Percentiles rank a stretch among this genome's conserved stretches.
Evolutionary conservation across 2,797 vertebrate genomes (phyloP).

Genomic region (Diglossa cyanea): DNA sequence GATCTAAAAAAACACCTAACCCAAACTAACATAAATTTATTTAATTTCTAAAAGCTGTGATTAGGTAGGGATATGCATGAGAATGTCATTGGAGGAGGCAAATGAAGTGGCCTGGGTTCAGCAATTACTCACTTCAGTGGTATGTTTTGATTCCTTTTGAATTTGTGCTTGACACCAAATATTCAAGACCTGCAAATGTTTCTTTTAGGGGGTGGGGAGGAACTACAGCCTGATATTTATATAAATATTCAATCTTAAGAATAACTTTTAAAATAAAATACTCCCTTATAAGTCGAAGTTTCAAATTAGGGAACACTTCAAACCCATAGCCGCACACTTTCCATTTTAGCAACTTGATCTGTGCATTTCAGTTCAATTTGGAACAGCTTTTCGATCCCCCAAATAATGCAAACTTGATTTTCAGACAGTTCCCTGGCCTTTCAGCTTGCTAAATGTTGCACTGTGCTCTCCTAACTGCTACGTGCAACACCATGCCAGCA

Average conservation of each 20-base stretch:
- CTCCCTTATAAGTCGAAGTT: not conserved
- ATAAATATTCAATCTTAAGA: not conserved
- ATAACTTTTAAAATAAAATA: not conserved
- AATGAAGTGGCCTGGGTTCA: not conserved
- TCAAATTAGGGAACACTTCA: not conserved
- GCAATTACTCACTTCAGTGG: not conserved
- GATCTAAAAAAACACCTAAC: not conserved
- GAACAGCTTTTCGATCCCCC: not conserved
- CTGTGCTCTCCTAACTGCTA: not conserved
- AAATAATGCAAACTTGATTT: not conserved
- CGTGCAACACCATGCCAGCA: not conserved
- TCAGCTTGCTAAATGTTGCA: not conserved
- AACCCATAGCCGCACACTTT: not conserved
- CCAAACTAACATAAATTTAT: not conserved
- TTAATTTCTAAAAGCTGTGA: not conserved
- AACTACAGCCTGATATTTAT: not conserved
- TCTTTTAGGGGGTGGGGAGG: not conserved
- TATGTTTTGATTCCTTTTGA: not conserved
- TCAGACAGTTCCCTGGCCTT: constrained; percentile 1
- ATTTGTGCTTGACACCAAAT: not conserved
- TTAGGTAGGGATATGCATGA: not conserved
- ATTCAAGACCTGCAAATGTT: not conserved
- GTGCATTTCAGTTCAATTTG: not conserved
- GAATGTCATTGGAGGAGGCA: not conserved
- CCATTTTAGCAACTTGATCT: not conserved